phyloP scores from a whole-genome alignment of 2,888 invertebrate genomes.

The Leptinotarsa haldemani region DNA sequence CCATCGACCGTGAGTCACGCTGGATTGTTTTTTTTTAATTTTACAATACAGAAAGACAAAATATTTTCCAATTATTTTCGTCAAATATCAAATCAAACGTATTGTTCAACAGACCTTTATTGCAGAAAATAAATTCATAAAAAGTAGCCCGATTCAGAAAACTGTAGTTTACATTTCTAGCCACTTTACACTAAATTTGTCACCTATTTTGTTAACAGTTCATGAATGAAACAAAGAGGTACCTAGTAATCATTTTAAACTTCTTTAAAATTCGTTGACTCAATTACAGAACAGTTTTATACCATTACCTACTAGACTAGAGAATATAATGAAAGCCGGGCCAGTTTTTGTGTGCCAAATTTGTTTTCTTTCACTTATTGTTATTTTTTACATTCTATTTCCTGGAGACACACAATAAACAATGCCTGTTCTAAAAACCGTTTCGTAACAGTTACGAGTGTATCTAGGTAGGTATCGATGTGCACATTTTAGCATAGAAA shows the following conservation, averaged over 20 bases:
- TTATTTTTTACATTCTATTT: conserved; percentile 11
- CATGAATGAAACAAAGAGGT: too few species aligned
- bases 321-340: not conserved
- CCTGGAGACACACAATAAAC: conserved; percentile 5
- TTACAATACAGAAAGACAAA: too few species aligned
- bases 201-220: too few species aligned
- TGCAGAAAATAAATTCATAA: too few species aligned
- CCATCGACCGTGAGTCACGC: too few species aligned
- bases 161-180: too few species aligned
- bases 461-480: conserved; percentile 11
- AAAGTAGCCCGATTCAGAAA: too few species aligned
- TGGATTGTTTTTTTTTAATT: too few species aligned
- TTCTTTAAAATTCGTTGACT: not conserved
- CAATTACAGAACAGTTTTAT: not conserved
- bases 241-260: not conserved
- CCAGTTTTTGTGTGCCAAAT: not conserved
- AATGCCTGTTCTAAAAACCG: not conserved
- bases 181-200: too few species aligned
- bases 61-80: too few species aligned
- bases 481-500: not conserved
- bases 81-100: too few species aligned
- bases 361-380: not conserved
- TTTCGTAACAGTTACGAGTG: conserved; percentile 13
- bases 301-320: not conserved
- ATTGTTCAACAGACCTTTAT: too few species aligned